These are phyloP conservation scores for Apus apus DNA, from an alignment of 2,113 vertebrate species.

Conservation along the genomic window DNA sequence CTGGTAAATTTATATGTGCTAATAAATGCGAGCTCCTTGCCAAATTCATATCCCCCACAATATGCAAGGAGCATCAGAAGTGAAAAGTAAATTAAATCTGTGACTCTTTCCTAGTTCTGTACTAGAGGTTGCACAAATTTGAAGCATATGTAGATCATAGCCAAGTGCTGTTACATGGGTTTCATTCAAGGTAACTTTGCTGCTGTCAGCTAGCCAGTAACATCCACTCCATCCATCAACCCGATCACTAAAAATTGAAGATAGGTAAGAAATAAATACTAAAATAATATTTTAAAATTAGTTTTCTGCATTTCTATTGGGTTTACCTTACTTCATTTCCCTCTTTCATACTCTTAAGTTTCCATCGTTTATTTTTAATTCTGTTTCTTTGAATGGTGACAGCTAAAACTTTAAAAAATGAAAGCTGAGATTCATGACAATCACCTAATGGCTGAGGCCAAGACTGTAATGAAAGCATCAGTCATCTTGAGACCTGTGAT, in stretches of 20 bases:
- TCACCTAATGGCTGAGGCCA: neutral
- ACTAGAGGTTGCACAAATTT: neutral
- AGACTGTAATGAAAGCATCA: constrained; percentile 18
- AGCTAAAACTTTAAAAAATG: constrained; percentile 2
- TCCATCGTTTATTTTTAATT: neutral
- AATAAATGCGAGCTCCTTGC: constrained; percentile 56
- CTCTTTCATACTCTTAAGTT: neutral
- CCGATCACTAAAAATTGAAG: neutral
- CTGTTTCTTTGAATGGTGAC: neutral
- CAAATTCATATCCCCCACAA: constrained; percentile 23
- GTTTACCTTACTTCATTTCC: neutral
- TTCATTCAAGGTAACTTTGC: neutral
- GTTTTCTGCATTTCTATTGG: neutral
- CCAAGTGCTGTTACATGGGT: neutral
- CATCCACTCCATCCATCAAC: neutral
- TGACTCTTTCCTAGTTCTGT: constrained; percentile 16
- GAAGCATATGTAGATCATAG: neutral
- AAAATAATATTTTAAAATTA: neutral
- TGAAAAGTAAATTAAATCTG: constrained; percentile 48
- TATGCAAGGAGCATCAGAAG: constrained; percentile 38
- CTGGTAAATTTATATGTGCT: constrained; percentile 43
- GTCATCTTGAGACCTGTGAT: neutral
- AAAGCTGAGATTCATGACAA: neutral
- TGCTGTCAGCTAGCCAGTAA: neutral
- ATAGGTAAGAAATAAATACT: neutral